Evolutionary conservation across 1,140 invertebrate genomes (phyloP).

Genomic region (Platyscapa corneri): DNA sequence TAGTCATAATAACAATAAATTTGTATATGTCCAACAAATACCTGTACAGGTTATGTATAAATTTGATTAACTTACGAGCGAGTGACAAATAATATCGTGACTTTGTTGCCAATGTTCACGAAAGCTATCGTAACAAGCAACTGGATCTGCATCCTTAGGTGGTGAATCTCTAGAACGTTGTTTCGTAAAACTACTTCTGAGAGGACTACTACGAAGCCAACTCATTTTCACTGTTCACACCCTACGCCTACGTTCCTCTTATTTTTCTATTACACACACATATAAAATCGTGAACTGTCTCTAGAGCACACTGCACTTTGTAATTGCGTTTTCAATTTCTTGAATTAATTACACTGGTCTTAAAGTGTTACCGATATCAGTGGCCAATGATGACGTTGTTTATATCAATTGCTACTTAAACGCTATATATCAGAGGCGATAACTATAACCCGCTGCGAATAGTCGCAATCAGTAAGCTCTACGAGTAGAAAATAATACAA

Average conservation of each 20-base stretch:
- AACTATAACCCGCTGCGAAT: not conserved
- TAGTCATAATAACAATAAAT: not conserved
- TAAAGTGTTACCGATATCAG: not conserved
- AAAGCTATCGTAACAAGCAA: conserved; percentile 93
- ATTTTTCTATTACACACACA: not conserved
- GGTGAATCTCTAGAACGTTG: conserved; percentile 71
- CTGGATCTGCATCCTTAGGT: conserved; percentile 80
- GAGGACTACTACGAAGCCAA: conserved; percentile 79
- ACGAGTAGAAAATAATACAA: not conserved
- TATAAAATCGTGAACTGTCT: not conserved
- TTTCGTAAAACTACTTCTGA: conserved; percentile 76
- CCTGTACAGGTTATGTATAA: conserved; percentile 13
- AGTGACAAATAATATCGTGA: conserved; percentile 85
- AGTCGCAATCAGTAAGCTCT: conserved; percentile 9
- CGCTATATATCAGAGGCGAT: conserved; percentile 5
- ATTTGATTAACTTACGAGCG: conserved; percentile 73
- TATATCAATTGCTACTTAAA: conserved; percentile 23
- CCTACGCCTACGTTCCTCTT: not conserved
- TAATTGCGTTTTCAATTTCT: conserved; percentile 20
- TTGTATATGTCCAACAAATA: not conserved
- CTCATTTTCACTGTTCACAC: conserved; percentile 74
- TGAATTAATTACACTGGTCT: conserved; percentile 13
- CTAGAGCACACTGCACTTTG: not conserved
- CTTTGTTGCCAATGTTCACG: conserved; percentile 96
- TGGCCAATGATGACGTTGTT: conserved; percentile 30